A percentile compares a stretch with the other conserved stretches of the same genome.
Evolutionary conservation across 2,797 vertebrate genomes (phyloP).

Genomic region (Alauda arvensis): DNA sequence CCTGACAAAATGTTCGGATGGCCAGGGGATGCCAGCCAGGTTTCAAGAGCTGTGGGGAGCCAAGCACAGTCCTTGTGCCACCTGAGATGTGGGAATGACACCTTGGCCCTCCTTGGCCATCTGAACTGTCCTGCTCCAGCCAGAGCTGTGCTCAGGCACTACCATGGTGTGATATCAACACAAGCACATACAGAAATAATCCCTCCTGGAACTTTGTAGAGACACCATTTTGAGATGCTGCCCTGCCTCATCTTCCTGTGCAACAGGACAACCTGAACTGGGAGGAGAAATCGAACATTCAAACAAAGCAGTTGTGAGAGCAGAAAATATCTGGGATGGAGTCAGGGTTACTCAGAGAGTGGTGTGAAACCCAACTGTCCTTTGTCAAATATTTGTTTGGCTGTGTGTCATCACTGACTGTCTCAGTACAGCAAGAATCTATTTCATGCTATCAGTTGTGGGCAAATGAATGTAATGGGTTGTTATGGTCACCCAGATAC

Average conservation of each 20-base stretch:
- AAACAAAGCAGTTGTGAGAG: not conserved
- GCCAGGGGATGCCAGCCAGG: not conserved
- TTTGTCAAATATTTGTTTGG: slow-evolving; percentile 41
- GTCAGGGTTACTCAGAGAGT: not conserved
- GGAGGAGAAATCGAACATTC: not conserved
- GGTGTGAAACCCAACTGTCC: not conserved
- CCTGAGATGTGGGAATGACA: not conserved
- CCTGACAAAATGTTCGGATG: not conserved
- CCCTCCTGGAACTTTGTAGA: not conserved
- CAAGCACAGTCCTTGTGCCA: not conserved
- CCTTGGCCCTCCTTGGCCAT: not conserved
- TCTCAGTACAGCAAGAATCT: not conserved
- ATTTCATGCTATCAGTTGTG: not conserved
- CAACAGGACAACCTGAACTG: not conserved
- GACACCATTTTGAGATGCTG: not conserved
- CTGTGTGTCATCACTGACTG: not conserved
- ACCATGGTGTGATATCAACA: not conserved
- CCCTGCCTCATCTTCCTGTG: not conserved
- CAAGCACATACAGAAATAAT: not conserved
- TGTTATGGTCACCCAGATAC: slow-evolving; percentile 41
- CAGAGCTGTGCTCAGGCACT: not conserved
- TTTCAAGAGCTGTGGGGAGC: not conserved
- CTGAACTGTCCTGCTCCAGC: not conserved
- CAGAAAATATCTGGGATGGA: not conserved
- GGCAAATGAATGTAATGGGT: slow-evolving; percentile 1